Conservation (phyloP, 2,888 invertebrate species). For the Lochmaea crataegi region DNA sequence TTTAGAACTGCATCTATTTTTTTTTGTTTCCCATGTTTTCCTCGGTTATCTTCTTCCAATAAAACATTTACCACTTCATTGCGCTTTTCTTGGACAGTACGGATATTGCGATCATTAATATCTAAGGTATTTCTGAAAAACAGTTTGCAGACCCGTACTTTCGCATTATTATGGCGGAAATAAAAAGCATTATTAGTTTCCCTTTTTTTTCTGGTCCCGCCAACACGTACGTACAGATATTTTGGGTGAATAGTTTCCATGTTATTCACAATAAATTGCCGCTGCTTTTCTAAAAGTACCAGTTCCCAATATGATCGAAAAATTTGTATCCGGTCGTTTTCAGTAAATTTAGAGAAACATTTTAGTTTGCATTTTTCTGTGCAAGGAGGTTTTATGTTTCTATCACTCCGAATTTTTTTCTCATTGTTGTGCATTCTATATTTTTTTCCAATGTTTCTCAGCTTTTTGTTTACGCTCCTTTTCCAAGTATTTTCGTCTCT, state of each 20-base stretch:
- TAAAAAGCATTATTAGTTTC: not conserved
- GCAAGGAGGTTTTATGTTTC: not conserved
- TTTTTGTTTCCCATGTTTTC: not conserved
- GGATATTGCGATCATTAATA: not conserved
- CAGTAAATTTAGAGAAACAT: not conserved
- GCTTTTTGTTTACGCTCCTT: not conserved
- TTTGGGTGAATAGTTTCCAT: no score
- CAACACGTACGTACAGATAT: no score
- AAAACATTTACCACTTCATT: not conserved
- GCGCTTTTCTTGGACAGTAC: not conserved
- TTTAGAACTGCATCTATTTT: not conserved
- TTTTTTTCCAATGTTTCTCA: not conserved
- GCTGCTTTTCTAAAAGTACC: no score
- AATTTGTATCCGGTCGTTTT: not conserved
- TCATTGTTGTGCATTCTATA: not conserved
- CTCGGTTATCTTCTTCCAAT: not conserved
- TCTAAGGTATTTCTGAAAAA: not conserved
- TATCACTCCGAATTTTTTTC: not conserved
- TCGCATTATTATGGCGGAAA: not conserved
- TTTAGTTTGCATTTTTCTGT: not conserved
- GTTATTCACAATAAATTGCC: no score
- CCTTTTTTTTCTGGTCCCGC: no score
- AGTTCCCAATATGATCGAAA: not conserved
- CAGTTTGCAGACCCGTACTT: not conserved
- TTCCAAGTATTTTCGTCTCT: not conserved